A percentile compares a stretch with the other conserved stretches of the same genome.
These are phyloP conservation scores for Brienomyrus longianalis DNA, from an alignment of 2,113 vertebrate genomes.

Conservation along the genomic window DNA sequence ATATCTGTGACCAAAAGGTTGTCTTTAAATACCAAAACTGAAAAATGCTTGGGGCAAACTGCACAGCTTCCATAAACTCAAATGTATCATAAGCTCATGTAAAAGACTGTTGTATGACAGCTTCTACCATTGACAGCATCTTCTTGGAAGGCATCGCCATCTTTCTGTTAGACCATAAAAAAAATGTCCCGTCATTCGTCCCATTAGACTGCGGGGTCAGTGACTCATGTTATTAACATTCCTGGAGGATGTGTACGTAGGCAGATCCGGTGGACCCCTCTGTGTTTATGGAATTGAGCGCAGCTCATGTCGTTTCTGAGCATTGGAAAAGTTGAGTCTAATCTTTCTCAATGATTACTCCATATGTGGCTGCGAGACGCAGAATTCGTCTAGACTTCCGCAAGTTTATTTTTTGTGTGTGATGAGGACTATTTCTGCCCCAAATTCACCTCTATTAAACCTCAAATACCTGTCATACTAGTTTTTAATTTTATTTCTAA, in stretches of 20 bases:
- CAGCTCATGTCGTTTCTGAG: slow-evolving; percentile 23
- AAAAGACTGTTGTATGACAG: not conserved
- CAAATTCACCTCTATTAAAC: not conserved
- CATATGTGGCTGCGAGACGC: slow-evolving; percentile 25
- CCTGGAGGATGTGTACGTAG: slow-evolving; percentile 36
- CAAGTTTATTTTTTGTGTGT: not conserved
- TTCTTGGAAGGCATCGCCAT: not conserved
- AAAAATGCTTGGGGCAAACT: not conserved
- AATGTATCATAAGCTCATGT: not conserved
- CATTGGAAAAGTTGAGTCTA: slow-evolving; percentile 55
- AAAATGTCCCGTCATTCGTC: slow-evolving; percentile 36
- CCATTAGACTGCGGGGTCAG: slow-evolving; percentile 23
- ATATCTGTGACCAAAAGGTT: not conserved
- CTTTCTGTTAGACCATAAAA: slow-evolving; percentile 21
- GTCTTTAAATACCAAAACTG: not conserved
- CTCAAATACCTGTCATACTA: not conserved
- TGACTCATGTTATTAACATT: slow-evolving; percentile 38
- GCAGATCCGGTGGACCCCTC: slow-evolving; percentile 26
- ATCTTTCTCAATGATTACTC: slow-evolving; percentile 21
- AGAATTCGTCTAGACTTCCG: slow-evolving; percentile 40
- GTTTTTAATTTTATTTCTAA: not conserved
- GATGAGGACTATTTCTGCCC: not conserved
- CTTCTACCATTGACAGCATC: slow-evolving; percentile 1
- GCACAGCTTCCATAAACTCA: not conserved
- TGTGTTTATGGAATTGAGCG: slow-evolving; percentile 32